These are phyloP conservation scores for Aphis gossypii DNA, from an alignment of 1,140 invertebrate species.

Conservation along the genomic window DNA sequence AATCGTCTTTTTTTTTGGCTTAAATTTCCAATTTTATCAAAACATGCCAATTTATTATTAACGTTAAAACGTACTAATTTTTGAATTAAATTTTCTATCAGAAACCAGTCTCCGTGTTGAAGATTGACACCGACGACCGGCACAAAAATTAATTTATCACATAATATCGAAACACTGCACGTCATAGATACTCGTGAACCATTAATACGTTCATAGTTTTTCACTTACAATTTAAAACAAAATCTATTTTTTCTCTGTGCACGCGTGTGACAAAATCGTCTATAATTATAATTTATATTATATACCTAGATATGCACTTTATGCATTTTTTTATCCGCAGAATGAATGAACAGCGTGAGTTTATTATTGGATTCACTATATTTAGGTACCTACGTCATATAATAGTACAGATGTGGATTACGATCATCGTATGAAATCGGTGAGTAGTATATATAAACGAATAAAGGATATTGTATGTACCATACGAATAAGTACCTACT, in stretches of 20 bases:
- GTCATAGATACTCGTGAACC: too few relatives aligned
- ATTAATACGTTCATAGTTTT: too few relatives aligned
- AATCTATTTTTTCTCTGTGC: not conserved
- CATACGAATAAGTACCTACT: too few relatives aligned
- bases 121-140: not conserved
- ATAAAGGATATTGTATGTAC: too few relatives aligned
- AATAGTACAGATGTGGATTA: too few relatives aligned
- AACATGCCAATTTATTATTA: not conserved
- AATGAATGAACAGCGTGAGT: too few relatives aligned
- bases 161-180: not conserved
- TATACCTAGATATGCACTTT: not conserved
- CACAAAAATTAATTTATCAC: not conserved
- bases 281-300: not conserved
- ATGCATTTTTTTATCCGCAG: not conserved
- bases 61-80: not conserved
- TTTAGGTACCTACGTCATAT: too few relatives aligned
- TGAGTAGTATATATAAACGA: too few relatives aligned
- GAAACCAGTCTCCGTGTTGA: not conserved
- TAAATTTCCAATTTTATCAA: not conserved
- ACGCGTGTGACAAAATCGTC: not conserved
- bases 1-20: not conserved
- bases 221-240: not conserved
- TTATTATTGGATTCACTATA: not conserved
- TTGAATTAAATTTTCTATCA: not conserved
- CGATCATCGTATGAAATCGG: too few relatives aligned